Evolutionary conservation across 2,113 vertebrate genomes (phyloP), one percentile per base, ranked within the genome.

Genomic region (Hymenochirus boettgeri): DNA sequence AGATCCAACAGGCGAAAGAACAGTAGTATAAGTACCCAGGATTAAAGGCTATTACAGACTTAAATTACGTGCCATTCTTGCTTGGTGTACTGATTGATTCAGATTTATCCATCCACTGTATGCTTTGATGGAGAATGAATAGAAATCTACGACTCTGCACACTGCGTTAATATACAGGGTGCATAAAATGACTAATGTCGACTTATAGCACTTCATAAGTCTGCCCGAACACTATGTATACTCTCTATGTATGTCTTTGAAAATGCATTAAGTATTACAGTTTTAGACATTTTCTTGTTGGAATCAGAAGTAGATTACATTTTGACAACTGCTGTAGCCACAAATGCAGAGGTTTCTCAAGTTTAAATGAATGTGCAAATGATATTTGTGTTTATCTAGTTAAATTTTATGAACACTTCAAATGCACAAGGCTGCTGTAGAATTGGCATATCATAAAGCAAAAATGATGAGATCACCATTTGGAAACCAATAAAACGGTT

Each of bases 31-130:
- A 69, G 57, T 60, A 48, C 22, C 39, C 33, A 17, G 47, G 65
- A 69, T 69, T 69, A 69, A 69, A 52, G 27, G 35, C 31, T 53
- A 60, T 53, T 60, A 60, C 33, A 53, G 35, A 58, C 57, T 53
- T 69, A 52, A 18, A 42, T 19, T 53, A 53, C 53, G 65, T 69
- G 57, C 39, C 56, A 69, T 51, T 39, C 12, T 23, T 57, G n/a
- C n/a, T 22, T 57, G 7, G 8, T 53, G 52, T 24, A 53, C 24
- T 25, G 48, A 52, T 42, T 58, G 21, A 51, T 39, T 50, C 55
- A 51, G 33, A 51, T 29, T 55, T 55, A 27, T 31, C 22, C 52
- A 33, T 55, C 18, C 19, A 31, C 26, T 26, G 51, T 55, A 52
- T 4, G n/a, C 59, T 67, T 31, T 59, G 23, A 33, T 15, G 21